Conservation (phyloP, 2,797 vertebrate species). For the Monodelphis domestica region DNA sequence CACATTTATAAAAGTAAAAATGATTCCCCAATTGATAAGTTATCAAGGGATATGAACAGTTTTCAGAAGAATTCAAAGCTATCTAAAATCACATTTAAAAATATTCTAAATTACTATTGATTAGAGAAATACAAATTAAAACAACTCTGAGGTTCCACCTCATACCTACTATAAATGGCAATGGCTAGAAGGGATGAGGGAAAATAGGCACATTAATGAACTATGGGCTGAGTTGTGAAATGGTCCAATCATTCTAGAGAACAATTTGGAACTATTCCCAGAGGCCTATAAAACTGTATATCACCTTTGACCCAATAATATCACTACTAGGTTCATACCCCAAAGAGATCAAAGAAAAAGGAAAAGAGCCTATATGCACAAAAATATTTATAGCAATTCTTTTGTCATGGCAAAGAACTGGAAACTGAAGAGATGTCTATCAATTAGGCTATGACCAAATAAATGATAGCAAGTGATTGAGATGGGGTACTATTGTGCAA, state of each 20-base stretch:
- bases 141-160: neutral
- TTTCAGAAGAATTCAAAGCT: neutral
- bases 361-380: neutral
- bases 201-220: neutral
- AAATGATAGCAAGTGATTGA: neutral
- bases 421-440: neutral
- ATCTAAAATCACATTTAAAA: neutral
- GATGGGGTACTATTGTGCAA: neutral
- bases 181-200: neutral
- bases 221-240: neutral
- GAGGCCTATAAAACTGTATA: neutral
- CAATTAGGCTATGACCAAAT: neutral
- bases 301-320: neutral
- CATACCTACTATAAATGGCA: neutral
- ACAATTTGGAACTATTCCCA: neutral
- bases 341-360: neutral
- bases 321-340: neutral
- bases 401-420: neutral
- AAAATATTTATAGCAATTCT: neutral
- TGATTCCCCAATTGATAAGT: neutral
- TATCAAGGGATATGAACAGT: neutral
- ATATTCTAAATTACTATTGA: neutral
- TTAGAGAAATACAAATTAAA: neutral
- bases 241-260: neutral
- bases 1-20: neutral